These are phyloP conservation scores for Loris lydekkerianus DNA, from an alignment of 2,797 vertebrate species.

Conservation along the genomic window DNA sequence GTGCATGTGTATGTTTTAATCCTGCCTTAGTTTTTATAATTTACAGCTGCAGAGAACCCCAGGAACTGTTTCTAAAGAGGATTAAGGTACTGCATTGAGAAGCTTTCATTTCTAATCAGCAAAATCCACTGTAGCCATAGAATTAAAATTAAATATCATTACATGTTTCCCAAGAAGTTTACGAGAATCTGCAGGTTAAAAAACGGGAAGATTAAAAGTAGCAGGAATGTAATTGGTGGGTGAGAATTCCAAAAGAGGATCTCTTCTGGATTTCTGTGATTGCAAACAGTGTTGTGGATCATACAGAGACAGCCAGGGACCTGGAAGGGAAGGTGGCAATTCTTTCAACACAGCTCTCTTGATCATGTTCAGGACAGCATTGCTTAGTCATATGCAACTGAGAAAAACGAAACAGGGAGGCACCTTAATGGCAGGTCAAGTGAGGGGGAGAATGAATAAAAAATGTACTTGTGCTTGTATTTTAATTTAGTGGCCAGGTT, in stretches of 20 bases:
- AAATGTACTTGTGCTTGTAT: neutral
- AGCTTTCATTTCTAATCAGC: conserved; percentile 79
- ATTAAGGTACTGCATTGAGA: conserved; percentile 74
- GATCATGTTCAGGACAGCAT: neutral
- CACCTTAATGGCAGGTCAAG: conserved; percentile 36
- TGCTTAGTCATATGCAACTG: neutral
- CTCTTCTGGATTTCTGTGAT: neutral
- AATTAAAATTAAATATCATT: conserved; percentile 83
- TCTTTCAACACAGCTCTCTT: neutral
- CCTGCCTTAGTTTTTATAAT: conserved; percentile 69
- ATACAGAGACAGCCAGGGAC: neutral
- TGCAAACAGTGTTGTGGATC: neutral
- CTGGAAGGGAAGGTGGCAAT: neutral
- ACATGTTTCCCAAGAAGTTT: conserved; percentile 75
- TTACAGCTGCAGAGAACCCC: conserved; percentile 54
- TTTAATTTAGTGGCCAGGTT: conserved; percentile 54
- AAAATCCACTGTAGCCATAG: conserved; percentile 71
- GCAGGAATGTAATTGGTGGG: neutral
- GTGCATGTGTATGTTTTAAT: conserved; percentile 64
- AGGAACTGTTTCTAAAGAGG: conserved; percentile 75
- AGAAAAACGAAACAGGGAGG: conserved; percentile 30
- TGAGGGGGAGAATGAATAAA: conserved; percentile 47
- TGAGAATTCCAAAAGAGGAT: neutral
- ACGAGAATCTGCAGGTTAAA: conserved; percentile 68
- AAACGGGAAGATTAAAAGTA: conserved; percentile 67